phyloP scores from a whole-genome alignment of 2,797 vertebrate genomes.

The Myripristis jacobus region DNA sequence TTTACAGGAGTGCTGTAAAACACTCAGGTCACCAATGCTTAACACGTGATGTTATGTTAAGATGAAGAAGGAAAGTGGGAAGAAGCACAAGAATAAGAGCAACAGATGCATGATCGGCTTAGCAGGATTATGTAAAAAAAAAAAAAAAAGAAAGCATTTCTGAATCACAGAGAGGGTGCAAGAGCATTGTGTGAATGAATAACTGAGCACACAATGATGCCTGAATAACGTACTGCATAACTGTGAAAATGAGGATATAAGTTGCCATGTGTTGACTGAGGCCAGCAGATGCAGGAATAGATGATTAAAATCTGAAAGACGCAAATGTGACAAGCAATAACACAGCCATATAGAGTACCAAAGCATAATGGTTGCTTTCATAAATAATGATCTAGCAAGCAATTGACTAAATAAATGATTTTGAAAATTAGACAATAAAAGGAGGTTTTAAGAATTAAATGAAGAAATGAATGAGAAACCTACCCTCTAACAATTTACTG shows the following conservation, averaged over 20 bases:
- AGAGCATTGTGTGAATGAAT: slow-evolving; percentile 57
- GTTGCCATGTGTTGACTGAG: slow-evolving; percentile 53
- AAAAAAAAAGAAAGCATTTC: slow-evolving; percentile 46
- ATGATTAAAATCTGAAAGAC: slow-evolving; percentile 20
- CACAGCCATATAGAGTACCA: not conserved
- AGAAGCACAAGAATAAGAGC: not conserved
- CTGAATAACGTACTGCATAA: slow-evolving; percentile 43
- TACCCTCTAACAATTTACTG: not conserved
- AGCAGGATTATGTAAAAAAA: slow-evolving; percentile 2
- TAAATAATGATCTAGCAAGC: slow-evolving; percentile 18
- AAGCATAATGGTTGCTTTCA: slow-evolving; percentile 13
- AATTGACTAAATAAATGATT: not conserved
- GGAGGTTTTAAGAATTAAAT: slow-evolving; percentile 18
- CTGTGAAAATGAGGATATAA: slow-evolving; percentile 50
- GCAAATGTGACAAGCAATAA: slow-evolving; percentile 20
- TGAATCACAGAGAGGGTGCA: slow-evolving; percentile 38
- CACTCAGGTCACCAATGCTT: not conserved
- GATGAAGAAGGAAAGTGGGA: slow-evolving; percentile 19
- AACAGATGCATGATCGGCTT: not conserved
- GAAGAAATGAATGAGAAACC: slow-evolving; percentile 12
- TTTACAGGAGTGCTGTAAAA: too few relatives aligned
- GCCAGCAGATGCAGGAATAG: slow-evolving; percentile 39
- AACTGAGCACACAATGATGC: slow-evolving; percentile 53
- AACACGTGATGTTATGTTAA: slow-evolving; percentile 17
- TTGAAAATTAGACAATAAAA: slow-evolving; percentile 5